A percentile compares a stretch with the other conserved stretches of the same genome.
phyloP scores from a whole-genome alignment of 2,113 vertebrate species.

The Saguinus imperator region DNA sequence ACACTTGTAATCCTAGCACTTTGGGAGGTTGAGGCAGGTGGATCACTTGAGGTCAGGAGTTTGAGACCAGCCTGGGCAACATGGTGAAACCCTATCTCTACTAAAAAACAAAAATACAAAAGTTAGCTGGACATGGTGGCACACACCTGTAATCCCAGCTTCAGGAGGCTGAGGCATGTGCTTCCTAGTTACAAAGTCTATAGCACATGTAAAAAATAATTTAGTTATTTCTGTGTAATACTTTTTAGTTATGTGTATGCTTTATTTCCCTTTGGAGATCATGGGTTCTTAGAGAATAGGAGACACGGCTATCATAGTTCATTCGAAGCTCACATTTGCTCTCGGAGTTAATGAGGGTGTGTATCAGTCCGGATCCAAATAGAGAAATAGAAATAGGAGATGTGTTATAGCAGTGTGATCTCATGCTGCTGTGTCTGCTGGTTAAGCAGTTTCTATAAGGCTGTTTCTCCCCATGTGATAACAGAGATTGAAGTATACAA shows the following conservation, averaged over 20 bases:
- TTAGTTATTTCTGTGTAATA: background rate
- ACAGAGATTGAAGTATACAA: background rate
- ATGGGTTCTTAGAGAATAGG: background rate
- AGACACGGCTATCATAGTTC: background rate
- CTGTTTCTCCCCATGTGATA: background rate
- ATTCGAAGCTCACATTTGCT: background rate
- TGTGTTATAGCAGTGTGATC: background rate
- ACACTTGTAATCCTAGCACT: too few relatives aligned
- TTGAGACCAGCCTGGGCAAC: too few relatives aligned
- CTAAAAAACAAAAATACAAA: too few relatives aligned
- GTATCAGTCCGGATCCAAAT: background rate
- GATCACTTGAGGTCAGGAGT: too few relatives aligned
- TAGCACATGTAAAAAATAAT: background rate
- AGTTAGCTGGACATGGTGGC: too few relatives aligned
- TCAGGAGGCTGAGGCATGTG: too few relatives aligned
- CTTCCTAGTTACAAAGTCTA: background rate
- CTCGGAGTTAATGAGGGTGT: background rate
- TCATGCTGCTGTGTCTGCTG: background rate
- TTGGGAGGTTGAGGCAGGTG: too few relatives aligned
- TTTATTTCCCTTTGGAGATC: background rate
- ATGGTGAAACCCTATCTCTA: too few relatives aligned
- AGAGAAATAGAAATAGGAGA: background rate
- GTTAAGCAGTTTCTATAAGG: background rate
- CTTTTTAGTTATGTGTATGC: background rate
- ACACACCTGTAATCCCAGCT: too few relatives aligned